A percentile compares a stretch with the other conserved stretches of the same genome.
phyloP scores from a whole-genome alignment of 30 jellyfish, hydroid and myxozoan species.

The Aurelia sp. region DNA sequence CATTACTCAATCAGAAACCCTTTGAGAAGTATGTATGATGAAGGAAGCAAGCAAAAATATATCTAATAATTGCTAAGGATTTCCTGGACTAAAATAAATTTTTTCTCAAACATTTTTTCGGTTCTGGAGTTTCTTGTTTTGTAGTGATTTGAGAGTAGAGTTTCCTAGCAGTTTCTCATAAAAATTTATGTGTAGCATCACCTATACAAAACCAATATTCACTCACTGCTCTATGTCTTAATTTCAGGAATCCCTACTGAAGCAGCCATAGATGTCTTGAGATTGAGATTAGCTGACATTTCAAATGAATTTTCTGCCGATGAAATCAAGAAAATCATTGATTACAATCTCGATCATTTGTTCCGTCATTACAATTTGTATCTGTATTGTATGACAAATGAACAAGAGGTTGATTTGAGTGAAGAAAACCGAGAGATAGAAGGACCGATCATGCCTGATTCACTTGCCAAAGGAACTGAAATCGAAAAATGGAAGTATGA shows the following conservation, averaged over 20 bases:
- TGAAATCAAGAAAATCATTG: constrained; percentile 37
- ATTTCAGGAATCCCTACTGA: constrained; percentile 2
- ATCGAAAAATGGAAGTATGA: constrained; percentile 57
- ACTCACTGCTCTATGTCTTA: background rate
- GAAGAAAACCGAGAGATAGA: background rate
- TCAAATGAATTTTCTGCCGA: background rate
- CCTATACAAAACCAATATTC: too few relatives aligned
- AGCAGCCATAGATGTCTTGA: constrained; percentile 16
- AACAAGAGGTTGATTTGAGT: constrained; percentile 46
- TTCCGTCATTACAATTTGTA: constrained; percentile 52
- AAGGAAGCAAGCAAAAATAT: too few relatives aligned
- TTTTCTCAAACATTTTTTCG: too few relatives aligned
- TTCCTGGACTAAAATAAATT: too few relatives aligned
- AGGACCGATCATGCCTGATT: constrained; percentile 24
- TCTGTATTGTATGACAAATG: constrained; percentile 61
- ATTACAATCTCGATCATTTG: constrained; percentile 14
- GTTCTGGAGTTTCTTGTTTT: too few relatives aligned
- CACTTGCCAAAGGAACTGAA: constrained; percentile 39
- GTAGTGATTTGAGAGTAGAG: too few relatives aligned
- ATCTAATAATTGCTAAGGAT: too few relatives aligned
- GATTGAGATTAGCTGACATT: background rate
- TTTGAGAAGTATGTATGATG: too few relatives aligned
- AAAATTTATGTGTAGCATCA: too few relatives aligned
- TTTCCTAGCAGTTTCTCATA: too few relatives aligned
- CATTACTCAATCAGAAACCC: too few relatives aligned